phyloP scores from a whole-genome alignment of 2,797 vertebrate species.

The Sebastes diploproa region DNA sequence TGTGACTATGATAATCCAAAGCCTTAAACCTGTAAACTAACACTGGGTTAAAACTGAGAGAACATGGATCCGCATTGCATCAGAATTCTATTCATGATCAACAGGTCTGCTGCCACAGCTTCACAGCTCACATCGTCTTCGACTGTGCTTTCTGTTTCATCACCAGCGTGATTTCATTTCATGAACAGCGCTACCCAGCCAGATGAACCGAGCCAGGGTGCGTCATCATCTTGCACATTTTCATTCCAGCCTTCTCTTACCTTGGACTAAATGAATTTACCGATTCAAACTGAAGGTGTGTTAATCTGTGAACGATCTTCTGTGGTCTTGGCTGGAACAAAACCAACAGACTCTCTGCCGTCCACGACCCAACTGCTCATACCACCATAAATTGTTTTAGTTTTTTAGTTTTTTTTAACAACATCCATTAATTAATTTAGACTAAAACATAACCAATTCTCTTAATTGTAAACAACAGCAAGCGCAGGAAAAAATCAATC shows the following conservation, averaged over 20 bases:
- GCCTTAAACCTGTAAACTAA: not conserved
- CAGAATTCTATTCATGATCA: not conserved
- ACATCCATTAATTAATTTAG: constrained; percentile 8
- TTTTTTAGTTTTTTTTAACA: not conserved
- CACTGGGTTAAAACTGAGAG: not conserved
- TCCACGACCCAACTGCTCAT: not conserved
- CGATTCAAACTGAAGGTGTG: not conserved
- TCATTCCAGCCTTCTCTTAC: not conserved
- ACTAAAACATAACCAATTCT: not conserved
- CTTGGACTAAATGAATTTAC: constrained; percentile 1
- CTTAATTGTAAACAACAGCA: constrained; percentile 18
- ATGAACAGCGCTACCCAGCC: not conserved
- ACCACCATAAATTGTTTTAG: not conserved
- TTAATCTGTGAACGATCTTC: constrained; percentile 12
- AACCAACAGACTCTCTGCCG: not conserved
- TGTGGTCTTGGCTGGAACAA: not conserved
- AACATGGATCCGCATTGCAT: not conserved
- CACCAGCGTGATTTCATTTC: not conserved
- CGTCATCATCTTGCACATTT: not conserved
- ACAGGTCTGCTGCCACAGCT: not conserved
- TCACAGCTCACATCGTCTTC: not conserved
- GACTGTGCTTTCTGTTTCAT: not conserved
- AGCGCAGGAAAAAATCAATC: constrained; percentile 10
- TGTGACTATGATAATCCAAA: not conserved
- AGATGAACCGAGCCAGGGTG: not conserved